A percentile compares a stretch with the other conserved stretches of the same genome.
phyloP scores from a whole-genome alignment of 2,888 invertebrate genomes.

The Nemotelus nigrinus region DNA sequence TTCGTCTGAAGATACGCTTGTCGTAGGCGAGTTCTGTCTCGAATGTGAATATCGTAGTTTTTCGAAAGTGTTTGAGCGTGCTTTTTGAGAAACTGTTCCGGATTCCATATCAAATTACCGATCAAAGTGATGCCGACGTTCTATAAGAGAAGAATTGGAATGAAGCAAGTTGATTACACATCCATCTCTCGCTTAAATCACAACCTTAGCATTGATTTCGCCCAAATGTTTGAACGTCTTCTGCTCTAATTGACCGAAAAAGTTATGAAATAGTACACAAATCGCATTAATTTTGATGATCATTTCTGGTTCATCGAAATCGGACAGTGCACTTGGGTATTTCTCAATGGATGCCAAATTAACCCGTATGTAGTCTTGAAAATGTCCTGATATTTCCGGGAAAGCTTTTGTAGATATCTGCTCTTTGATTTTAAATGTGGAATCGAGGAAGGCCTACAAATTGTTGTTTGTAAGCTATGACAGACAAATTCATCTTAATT shows the following conservation, averaged over 20 bases:
- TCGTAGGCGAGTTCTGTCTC: conserved; percentile 65
- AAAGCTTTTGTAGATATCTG: conserved; percentile 55
- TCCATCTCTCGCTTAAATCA: not conserved
- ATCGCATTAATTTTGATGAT: conserved; percentile 74
- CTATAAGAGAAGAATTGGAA: conserved; percentile 63
- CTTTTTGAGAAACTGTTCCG: conserved; percentile 80
- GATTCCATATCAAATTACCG: conserved; percentile 86
- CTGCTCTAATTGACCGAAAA: conserved; percentile 82
- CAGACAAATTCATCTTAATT: not conserved
- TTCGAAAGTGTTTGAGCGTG: conserved; percentile 70
- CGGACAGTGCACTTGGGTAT: conserved; percentile 72
- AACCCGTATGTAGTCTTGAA: conserved; percentile 58
- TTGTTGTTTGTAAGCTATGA: conserved; percentile 17
- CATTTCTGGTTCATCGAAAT: conserved; percentile 71
- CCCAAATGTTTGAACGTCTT: conserved; percentile 77
- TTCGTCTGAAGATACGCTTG: conserved; percentile 69
- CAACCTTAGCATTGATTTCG: conserved; percentile 81
- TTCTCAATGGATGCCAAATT: conserved; percentile 61
- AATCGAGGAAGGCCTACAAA: conserved; percentile 56
- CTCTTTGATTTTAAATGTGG: conserved; percentile 56
- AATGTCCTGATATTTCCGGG: conserved; percentile 58
- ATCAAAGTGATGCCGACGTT: conserved; percentile 81
- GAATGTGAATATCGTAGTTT: conserved; percentile 64
- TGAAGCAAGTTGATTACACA: not conserved
- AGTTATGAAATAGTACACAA: conserved; percentile 73